These are phyloP conservation scores for Tympanoctomys barrerae DNA, from an alignment of 2,797 vertebrate genomes.

Conservation along the genomic window DNA sequence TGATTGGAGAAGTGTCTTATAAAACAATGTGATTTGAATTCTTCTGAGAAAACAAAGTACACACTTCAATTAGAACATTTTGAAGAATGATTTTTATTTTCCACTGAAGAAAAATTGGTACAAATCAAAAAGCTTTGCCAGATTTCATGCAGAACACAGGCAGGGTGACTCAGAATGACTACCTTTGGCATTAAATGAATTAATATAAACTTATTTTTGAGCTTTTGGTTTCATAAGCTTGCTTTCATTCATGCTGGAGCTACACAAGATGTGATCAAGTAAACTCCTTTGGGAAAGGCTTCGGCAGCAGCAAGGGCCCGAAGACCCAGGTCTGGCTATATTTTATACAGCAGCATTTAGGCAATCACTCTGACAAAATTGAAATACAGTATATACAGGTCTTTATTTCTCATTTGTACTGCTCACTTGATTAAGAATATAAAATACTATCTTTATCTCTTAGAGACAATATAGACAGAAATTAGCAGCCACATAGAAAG, in stretches of 20 bases:
- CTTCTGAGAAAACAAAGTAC: neutral
- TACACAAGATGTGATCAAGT: neutral
- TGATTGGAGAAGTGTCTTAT: neutral
- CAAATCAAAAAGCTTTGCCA: neutral
- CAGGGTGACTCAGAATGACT: neutral
- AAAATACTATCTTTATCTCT: conserved; percentile 36
- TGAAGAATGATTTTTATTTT: conserved; percentile 66
- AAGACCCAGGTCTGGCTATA: neutral
- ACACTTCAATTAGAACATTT: neutral
- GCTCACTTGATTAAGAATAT: neutral
- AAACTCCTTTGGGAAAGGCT: neutral
- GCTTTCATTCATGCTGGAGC: neutral
- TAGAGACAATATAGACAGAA: conserved; percentile 45
- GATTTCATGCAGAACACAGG: conserved; percentile 30
- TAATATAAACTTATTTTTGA: conserved; percentile 3
- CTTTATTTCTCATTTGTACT: neutral
- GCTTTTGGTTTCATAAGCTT: neutral
- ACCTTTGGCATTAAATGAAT: neutral
- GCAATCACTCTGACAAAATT: neutral
- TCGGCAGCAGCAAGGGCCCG: neutral
- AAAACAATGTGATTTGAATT: neutral
- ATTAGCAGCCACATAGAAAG: neutral
- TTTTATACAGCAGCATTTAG: neutral
- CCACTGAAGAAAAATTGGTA: neutral
- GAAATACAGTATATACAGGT: neutral